Evolutionary conservation across 2,797 vertebrate genomes (phyloP), one percentile per base, ranked within the genome.

Genomic region (Sebastes melanostomus): DNA sequence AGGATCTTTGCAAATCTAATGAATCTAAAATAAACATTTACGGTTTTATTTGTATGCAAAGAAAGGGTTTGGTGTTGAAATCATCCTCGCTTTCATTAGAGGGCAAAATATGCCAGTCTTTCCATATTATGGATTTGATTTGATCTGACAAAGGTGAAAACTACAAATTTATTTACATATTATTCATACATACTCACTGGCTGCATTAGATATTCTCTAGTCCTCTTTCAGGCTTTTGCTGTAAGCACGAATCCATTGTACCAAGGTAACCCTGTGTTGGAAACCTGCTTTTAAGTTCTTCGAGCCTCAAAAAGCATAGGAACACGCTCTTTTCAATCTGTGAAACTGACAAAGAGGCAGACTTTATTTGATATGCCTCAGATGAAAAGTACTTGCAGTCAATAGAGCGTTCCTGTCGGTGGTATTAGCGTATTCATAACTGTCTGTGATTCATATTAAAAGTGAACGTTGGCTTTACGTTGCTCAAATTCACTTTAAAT

Each of bases 71-170:
- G 32, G 7, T 24, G 22, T 59, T 32, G 30, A 77, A 80, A 11
- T 42, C 7, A 11, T 32, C 36, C 52, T 30, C 1, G 4, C n/a
- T 74, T 71, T 67, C 50, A 72, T 79, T 32, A 62, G 42, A 80
- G 46, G 25, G 42, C 10, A 78, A 75, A 70, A 30, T 50, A 22
- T 25, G 54, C 30, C 12, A 59, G 61, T 42, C 11, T 72, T 75
- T 66, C 27, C 74, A 24, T 50, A 50, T 59, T 65, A 52, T 69
- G 29, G 22, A 59, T 76, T 70, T 75, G 61, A 81, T 83, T 81
- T 88, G 60, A 83, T 72, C 32, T 12, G 34, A 67, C 42, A 65
- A 78, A 77, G 75, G 66, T 60, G 58, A 83, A 75, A 81, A 71
- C 32, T 14, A 66, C 25, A 74, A 72, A 24, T 78, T 54, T 70